Evolutionary conservation across 2,113 vertebrate genomes (phyloP).

Genomic region (Suncus etruscus): DNA sequence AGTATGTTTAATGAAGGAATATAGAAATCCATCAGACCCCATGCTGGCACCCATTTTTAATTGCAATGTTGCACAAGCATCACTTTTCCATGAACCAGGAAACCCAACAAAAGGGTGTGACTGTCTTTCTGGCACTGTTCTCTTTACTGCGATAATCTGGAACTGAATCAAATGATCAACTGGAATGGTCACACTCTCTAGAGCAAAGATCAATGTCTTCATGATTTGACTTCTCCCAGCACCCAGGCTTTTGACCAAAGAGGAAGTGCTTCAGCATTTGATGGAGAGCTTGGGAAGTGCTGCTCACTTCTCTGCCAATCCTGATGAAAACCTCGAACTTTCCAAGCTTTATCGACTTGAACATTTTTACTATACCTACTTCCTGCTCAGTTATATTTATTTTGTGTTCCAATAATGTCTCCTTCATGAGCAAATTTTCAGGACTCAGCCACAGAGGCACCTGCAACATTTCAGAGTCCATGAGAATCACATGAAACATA

Average conservation of each 20-base stretch:
- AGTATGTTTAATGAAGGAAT: not conserved
- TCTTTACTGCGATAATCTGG: not conserved
- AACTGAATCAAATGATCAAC: not conserved
- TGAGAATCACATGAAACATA: not conserved
- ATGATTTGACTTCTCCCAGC: not conserved
- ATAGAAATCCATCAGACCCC: not conserved
- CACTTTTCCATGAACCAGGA: not conserved
- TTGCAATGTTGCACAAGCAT: not conserved
- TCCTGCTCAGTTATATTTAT: conserved; percentile 45
- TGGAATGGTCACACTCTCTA: not conserved
- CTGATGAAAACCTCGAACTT: conserved; percentile 17
- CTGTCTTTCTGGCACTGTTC: not conserved
- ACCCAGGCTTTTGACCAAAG: not conserved
- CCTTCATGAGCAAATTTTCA: conserved; percentile 17
- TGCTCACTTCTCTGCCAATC: not conserved
- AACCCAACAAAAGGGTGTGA: not conserved
- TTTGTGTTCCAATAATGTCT: conserved; percentile 13
- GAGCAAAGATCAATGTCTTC: not conserved
- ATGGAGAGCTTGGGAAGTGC: not conserved
- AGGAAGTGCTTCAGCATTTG: not conserved
- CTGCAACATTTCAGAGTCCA: not conserved
- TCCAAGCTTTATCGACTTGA: not conserved
- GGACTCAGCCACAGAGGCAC: not conserved
- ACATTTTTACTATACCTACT: conserved; percentile 30
- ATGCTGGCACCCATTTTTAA: not conserved